Percentiles rank a stretch among this genome's conserved stretches.
These are phyloP conservation scores for Ibycter americanus DNA, from an alignment of 2,797 vertebrate genomes.

Conservation along the genomic window DNA sequence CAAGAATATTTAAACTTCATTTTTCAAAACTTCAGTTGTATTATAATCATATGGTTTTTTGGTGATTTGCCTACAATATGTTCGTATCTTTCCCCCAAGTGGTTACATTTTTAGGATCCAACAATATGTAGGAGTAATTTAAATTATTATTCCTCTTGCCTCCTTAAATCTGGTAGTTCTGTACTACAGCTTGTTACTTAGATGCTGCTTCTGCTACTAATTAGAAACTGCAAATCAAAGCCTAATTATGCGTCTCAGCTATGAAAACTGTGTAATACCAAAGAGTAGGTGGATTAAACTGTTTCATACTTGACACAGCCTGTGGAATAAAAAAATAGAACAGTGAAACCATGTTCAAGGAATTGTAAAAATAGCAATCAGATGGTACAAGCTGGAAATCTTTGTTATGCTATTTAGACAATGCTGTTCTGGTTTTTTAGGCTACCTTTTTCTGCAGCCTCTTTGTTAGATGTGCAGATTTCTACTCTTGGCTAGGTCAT, in stretches of 20 bases:
- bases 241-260: constrained; percentile 20
- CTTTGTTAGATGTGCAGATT: background rate
- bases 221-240: constrained; percentile 54
- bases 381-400: background rate
- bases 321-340: constrained; percentile 23
- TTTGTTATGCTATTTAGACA: background rate
- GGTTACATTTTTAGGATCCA: background rate
- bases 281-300: constrained; percentile 35
- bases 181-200: constrained; percentile 29
- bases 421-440: background rate
- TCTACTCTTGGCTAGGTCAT: background rate
- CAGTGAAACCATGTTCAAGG: background rate
- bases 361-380: constrained; percentile 5
- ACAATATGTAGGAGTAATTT: background rate
- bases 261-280: background rate
- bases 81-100: background rate
- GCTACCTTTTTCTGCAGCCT: background rate
- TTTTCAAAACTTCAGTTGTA: background rate
- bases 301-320: background rate
- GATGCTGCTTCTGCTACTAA: constrained; percentile 33
- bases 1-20: background rate
- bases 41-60: background rate
- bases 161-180: constrained; percentile 17
- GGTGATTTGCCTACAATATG: background rate
- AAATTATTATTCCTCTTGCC: background rate